Base-by-base conservation (phyloP, 2,797 vertebrate genomes). In the Meda fulgida region DNA sequence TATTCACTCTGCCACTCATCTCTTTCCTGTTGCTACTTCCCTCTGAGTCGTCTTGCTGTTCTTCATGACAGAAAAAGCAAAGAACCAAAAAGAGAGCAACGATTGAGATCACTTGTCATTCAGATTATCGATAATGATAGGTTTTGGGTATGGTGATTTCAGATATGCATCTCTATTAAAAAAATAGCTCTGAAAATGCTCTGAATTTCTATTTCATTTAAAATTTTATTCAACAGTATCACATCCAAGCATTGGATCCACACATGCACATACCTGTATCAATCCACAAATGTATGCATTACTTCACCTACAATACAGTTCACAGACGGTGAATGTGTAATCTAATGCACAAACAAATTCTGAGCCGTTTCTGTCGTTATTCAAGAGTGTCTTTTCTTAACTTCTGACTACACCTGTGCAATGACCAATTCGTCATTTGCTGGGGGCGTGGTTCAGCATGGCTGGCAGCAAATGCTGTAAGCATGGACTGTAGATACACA, bases 21-120 rank as follows among this genome's bases (percentile, higher is more conserved):
- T 19, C 19, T 18, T 73, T 83, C 36, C 11, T 73, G 80, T 79
- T 66, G 26, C 78, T 80, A 34, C 72, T 79, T 78, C 78, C 85
- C 84, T 88, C 29, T 34, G 70, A 84, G 75, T 78, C 81, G 51
- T 77, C 70, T 69, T 14, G 36, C 36, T 71, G 53, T 86, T 70
- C 71, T 46, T 51, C 70, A 80, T 60, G 82, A 77, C 81, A 63
- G 81, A 84, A 87, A 73, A 65, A 16, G 70, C 29, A 26, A 76
- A 51, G 16, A 29, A 63, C 9, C 23, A 34, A 82, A 73, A 82
- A 21, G 29, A 73, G 40, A 31, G 69, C 3, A 6, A 51, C 34
- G 23, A 83, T 0, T 53, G 31, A 76, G 60, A 55, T 55, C 81
- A 63, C 19, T 48, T 48, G 58, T 40, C 81, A 53, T 36, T 51